These are phyloP conservation scores for Nasonia giraulti DNA, from an alignment of 1,140 invertebrate genomes.

Conservation along the genomic window DNA sequence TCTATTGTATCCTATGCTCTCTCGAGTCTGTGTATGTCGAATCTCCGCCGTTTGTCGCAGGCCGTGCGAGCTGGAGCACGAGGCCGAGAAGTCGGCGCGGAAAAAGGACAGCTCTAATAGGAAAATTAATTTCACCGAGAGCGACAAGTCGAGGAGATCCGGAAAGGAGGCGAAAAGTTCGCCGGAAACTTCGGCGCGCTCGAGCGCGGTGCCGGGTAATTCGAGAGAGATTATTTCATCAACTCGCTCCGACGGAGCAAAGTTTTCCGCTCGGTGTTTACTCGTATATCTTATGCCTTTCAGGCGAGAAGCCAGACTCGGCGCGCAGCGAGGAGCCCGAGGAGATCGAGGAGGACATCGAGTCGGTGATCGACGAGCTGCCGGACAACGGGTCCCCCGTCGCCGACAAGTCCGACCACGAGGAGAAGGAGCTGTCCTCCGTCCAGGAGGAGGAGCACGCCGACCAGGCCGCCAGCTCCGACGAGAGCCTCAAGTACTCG, in stretches of 20 bases:
- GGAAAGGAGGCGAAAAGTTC: not conserved
- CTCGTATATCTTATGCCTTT: not conserved
- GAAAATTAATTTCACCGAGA: not conserved
- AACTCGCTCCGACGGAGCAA: too few relatives aligned
- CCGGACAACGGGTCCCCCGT: not conserved
- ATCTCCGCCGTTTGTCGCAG: too few relatives aligned
- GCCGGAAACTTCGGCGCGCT: not conserved
- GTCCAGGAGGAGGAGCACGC: not conserved
- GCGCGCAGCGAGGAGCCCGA: slow-evolving; percentile 2
- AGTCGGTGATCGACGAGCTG: not conserved
- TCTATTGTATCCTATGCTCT: too few relatives aligned
- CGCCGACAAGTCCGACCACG: slow-evolving; percentile 1
- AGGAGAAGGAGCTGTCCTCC: not conserved
- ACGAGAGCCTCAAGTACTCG: not conserved
- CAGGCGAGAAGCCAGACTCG: not conserved
- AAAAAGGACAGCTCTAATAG: not conserved
- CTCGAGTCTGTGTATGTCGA: too few relatives aligned
- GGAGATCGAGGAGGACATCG: slow-evolving; percentile 36
- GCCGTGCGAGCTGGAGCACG: too few relatives aligned
- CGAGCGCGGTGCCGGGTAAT: not conserved
- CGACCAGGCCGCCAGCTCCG: too few relatives aligned
- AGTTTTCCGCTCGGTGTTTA: too few relatives aligned
- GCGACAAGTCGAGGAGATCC: not conserved
- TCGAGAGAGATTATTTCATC: not conserved
- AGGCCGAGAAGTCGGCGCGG: not conserved